Evolutionary conservation across 2,113 vertebrate genomes (phyloP).

Genomic region (Mesoclemmys tuberculata): DNA sequence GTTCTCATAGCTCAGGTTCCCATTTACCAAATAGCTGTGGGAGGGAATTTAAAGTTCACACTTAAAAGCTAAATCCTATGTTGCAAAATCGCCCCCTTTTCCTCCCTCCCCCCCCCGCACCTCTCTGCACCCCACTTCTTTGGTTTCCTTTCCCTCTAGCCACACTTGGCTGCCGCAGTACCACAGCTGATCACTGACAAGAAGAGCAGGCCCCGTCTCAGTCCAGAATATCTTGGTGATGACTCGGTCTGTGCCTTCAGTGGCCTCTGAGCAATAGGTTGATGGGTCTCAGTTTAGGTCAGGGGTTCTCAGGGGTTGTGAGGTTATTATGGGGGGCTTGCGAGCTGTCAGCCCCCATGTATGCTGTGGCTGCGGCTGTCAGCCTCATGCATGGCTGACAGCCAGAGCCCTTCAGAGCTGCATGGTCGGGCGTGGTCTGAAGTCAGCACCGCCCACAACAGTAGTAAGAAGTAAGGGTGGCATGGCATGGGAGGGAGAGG

Average conservation of each 20-base stretch:
- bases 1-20: not conserved
- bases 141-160: not conserved
- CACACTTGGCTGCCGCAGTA: not conserved
- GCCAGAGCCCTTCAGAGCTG: too few relatives aligned
- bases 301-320: too few relatives aligned
- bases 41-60: not conserved
- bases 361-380: too few relatives aligned
- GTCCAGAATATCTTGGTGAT: not conserved
- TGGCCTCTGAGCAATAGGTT: not conserved
- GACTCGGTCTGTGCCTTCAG: not conserved
- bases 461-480: too few relatives aligned
- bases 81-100: not conserved
- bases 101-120: too few relatives aligned
- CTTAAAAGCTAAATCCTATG: not conserved
- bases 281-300: not conserved
- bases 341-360: too few relatives aligned
- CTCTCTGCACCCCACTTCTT: not conserved
- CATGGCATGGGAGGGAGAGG: too few relatives aligned
- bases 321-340: too few relatives aligned
- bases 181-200: not conserved
- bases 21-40: not conserved
- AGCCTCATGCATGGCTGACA: too few relatives aligned
- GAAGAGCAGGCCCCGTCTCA: not conserved
- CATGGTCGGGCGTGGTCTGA: too few relatives aligned
- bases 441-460: too few relatives aligned